Evolutionary conservation across 2,888 invertebrate genomes (phyloP).

Genomic region (Elaeidobius kamerunicus): DNA sequence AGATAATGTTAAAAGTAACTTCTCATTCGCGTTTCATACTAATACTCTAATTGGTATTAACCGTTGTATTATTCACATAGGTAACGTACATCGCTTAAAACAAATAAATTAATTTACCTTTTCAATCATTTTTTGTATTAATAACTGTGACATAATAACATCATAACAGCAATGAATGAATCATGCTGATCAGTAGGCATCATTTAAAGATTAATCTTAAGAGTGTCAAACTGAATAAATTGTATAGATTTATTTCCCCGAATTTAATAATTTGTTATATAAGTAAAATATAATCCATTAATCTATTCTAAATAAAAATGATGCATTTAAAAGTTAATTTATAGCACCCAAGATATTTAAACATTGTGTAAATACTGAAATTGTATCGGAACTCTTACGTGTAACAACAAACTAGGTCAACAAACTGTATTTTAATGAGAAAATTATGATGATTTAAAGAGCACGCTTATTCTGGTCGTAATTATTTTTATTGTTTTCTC

Average conservation of each 20-base stretch:
- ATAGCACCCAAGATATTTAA: no score
- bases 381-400: no score
- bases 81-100: conserved; percentile 2
- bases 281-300: no score
- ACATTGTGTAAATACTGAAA: no score
- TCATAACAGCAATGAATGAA: conserved; percentile 8
- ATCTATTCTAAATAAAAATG: no score
- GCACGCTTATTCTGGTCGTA: no score
- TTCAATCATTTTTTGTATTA: conserved; percentile 9
- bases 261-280: no score
- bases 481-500: no score
- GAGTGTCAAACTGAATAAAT: background rate
- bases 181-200: conserved; percentile 14
- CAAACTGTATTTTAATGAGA: no score
- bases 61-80: background rate
- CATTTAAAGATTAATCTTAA: background rate
- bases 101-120: conserved; percentile 4
- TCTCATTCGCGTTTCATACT: background rate
- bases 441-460: no score
- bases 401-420: no score
- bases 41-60: background rate
- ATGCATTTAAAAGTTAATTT: no score
- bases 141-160: conserved; percentile 21
- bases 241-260: background rate
- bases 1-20: background rate